Percentiles rank a stretch among this genome's conserved stretches.
phyloP scores from a whole-genome alignment of 2,888 invertebrate genomes.

The Carabus problematicus region DNA sequence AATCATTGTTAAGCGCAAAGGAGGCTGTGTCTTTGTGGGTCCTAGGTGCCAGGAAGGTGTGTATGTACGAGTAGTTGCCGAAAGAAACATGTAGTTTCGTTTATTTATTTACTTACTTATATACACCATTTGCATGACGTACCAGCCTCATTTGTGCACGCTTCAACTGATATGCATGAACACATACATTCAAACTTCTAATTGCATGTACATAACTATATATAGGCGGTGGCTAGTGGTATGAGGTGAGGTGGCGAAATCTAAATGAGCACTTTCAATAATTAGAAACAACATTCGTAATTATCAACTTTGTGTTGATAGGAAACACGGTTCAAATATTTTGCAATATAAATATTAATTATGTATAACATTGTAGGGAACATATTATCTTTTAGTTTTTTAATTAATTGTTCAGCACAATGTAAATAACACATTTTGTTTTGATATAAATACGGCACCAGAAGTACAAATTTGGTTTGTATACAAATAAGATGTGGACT shows the following conservation, averaged over 20 bases:
- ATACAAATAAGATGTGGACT: conserved; percentile 4
- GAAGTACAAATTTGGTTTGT: conserved; percentile 38
- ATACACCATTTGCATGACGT: conserved; percentile 42
- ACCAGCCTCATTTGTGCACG: conserved; percentile 48
- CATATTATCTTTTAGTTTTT: too few relatives aligned
- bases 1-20: conserved; percentile 89
- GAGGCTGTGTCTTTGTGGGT: conserved; percentile 94
- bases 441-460: conserved; percentile 3
- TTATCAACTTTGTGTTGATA: too few relatives aligned
- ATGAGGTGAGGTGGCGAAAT: too few relatives aligned
- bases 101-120: conserved; percentile 9
- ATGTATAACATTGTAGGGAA: too few relatives aligned
- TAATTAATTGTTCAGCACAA: too few relatives aligned
- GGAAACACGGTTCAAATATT: too few relatives aligned
- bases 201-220: conserved; percentile 1
- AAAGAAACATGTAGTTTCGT: conserved; percentile 22
- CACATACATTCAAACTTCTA: background rate
- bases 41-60: conserved; percentile 92
- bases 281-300: too few relatives aligned
- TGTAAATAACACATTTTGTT: conserved; percentile 5
- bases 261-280: too few relatives aligned
- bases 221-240: conserved; percentile 3
- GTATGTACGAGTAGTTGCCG: conserved; percentile 53
- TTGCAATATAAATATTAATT: too few relatives aligned
- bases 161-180: conserved; percentile 9